Evolutionary conservation across 2,888 invertebrate species (phyloP).

Genomic region (Noctua pronuba): DNA sequence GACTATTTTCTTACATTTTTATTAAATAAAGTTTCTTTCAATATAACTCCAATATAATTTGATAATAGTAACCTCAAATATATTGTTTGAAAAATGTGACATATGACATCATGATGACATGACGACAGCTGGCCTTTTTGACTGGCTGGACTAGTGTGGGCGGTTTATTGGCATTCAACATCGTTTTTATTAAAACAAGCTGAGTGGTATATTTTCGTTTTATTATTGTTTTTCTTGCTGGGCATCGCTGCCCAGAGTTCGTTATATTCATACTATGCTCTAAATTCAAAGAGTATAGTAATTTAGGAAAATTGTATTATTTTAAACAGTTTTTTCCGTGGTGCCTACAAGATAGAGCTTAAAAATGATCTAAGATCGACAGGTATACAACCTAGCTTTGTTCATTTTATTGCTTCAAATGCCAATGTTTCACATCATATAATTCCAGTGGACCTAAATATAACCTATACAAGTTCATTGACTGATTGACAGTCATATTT

Average conservation of each 20-base stretch:
- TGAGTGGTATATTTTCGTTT: too few species aligned
- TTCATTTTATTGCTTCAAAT: slow-evolving; percentile 31
- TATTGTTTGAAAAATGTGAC: neutral
- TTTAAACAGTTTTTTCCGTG: too few species aligned
- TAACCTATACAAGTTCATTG: slow-evolving; percentile 63
- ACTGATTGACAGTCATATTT: slow-evolving; percentile 69
- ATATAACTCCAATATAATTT: neutral
- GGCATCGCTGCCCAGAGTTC: neutral
- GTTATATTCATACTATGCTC: too few species aligned
- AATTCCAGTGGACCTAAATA: slow-evolving; percentile 51
- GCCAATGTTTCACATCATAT: slow-evolving; percentile 28
- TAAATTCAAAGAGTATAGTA: too few species aligned
- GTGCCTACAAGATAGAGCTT: neutral
- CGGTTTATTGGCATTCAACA: too few species aligned
- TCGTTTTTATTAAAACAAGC: neutral
- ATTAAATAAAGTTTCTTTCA: neutral
- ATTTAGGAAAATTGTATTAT: too few species aligned
- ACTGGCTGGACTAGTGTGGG: slow-evolving; percentile 24
- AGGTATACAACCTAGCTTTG: neutral
- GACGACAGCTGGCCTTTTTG: slow-evolving; percentile 31
- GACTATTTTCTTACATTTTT: too few species aligned
- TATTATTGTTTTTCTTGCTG: neutral
- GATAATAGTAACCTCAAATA: slow-evolving; percentile 26
- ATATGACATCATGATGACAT: slow-evolving; percentile 19
- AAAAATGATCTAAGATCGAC: neutral